These are phyloP conservation scores for Stegophylla sp. DNA, from an alignment of 2,888 invertebrate species.

Conservation along the genomic window DNA sequence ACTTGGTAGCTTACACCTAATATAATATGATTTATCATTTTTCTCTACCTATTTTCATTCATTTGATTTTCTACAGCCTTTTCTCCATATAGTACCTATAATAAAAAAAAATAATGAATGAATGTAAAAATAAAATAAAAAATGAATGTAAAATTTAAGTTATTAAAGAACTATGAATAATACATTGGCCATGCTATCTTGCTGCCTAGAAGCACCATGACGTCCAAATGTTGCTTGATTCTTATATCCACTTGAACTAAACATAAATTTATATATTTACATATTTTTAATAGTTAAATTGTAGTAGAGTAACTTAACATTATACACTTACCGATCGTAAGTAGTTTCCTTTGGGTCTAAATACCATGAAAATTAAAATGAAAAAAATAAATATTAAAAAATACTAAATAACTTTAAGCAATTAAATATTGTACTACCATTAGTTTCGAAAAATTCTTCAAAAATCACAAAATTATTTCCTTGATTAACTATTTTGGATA, in stretches of 20 bases:
- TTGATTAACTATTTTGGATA: slow-evolving; percentile 75
- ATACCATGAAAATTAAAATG: neutral
- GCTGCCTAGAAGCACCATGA: slow-evolving; percentile 50
- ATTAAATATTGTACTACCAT: neutral
- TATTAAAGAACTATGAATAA: neutral
- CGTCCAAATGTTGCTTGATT: slow-evolving; percentile 53
- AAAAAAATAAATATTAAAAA: neutral
- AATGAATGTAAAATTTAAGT: neutral
- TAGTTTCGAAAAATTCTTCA: slow-evolving; percentile 74
- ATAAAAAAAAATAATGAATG: no score
- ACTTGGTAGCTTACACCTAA: neutral
- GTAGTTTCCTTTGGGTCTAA: neutral
- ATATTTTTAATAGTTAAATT: no score
- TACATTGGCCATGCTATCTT: slow-evolving; percentile 57
- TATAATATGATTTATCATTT: neutral
- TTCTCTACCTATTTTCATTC: slow-evolving; percentile 10
- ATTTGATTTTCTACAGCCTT: slow-evolving; percentile 1
- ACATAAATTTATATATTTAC: neutral
- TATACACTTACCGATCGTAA: slow-evolving; percentile 25
- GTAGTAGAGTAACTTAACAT: neutral
- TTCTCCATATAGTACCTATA: slow-evolving; percentile 44
- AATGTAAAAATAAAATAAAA: neutral
- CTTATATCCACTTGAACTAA: slow-evolving; percentile 49
- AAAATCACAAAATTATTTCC: slow-evolving; percentile 88
- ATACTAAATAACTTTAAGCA: no score